Base-by-base conservation (phyloP, 2,797 vertebrate genomes). In the Enteromius unitaeniatus region DNA sequence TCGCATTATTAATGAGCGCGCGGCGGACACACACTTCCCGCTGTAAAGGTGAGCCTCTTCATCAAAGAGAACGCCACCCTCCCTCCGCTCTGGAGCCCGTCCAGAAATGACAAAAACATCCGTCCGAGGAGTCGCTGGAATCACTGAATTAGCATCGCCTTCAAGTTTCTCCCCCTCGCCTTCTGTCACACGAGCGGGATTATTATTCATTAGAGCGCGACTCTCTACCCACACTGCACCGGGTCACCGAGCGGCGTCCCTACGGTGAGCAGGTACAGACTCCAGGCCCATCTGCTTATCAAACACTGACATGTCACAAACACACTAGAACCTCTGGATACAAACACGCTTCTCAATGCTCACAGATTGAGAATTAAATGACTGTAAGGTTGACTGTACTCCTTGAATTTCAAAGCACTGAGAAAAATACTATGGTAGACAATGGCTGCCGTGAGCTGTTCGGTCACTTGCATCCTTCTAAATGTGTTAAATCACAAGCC, bases 201-300 rank as follows among this genome's bases (percentile, higher is more conserved):
- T 88, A 78, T 89, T 88, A 91, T 88, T 89, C 89, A 83, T 60
- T 84, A 70, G 79, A 78, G 65, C 37, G 79, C 42, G 89, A 93
- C 87, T 91, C 91, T 91, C 88, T 86, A 74, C 82, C 82, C 80
- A 79, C 65, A 84, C 81, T 77, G 84, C 85, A 88, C 80, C 77
- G 79, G 84, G 82, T 86, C 69, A 65, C 47, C 9, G 82, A 64
- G 80, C 79, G 75, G 84, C 78, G 86, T 93, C 91, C 90, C 93
- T 83, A 88, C 45, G 91, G 92, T 92, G 89, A 89, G 90, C 92
- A 92, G 91, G 91, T 91, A 93, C 74, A 89, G 91, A 91, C 81
- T 92, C 91, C 89, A 86, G 81, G 78, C 79, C 92, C 93, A 93
- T 93, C 93, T 93, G 93, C 87, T 89, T 88, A 91, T 92, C 91